phyloP scores from a whole-genome alignment of 2,113 vertebrate genomes.

The Nyctereutes procyonoides region DNA sequence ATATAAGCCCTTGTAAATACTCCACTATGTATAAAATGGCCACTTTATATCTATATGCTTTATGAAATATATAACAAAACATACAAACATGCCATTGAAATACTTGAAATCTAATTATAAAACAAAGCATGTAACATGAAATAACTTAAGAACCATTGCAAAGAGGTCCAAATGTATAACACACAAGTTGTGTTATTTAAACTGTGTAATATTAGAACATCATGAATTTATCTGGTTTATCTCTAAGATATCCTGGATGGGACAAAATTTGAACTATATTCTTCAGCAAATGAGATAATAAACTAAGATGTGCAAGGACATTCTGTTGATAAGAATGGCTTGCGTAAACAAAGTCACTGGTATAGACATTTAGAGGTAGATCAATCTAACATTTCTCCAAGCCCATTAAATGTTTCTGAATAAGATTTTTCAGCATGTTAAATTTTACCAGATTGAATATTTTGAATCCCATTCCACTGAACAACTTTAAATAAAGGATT shows the following conservation, averaged over 20 bases:
- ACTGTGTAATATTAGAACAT: background rate
- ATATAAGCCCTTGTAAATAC: background rate
- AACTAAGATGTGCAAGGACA: background rate
- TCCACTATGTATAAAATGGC: background rate
- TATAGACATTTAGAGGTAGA: conserved; percentile 14
- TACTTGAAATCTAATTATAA: background rate
- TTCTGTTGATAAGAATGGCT: background rate
- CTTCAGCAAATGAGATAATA: background rate
- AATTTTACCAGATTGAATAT: conserved; percentile 68
- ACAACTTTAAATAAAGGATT: conserved; percentile 73
- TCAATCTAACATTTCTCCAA: conserved; percentile 52
- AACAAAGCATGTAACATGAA: background rate
- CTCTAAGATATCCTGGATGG: background rate
- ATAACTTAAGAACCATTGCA: background rate
- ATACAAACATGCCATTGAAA: background rate
- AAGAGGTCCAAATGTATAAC: background rate
- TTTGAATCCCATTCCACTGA: conserved; percentile 65
- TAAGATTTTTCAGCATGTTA: conserved; percentile 53
- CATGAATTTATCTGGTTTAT: background rate
- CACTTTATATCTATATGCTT: background rate
- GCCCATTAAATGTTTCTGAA: conserved; percentile 61
- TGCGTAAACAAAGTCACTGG: conserved; percentile 14
- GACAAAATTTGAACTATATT: background rate
- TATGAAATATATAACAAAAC: background rate
- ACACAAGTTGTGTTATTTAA: background rate